A percentile compares a stretch with the other conserved stretches of the same genome.
phyloP scores from a whole-genome alignment of 2,888 invertebrate genomes.

The Charanyca ferruginea region DNA sequence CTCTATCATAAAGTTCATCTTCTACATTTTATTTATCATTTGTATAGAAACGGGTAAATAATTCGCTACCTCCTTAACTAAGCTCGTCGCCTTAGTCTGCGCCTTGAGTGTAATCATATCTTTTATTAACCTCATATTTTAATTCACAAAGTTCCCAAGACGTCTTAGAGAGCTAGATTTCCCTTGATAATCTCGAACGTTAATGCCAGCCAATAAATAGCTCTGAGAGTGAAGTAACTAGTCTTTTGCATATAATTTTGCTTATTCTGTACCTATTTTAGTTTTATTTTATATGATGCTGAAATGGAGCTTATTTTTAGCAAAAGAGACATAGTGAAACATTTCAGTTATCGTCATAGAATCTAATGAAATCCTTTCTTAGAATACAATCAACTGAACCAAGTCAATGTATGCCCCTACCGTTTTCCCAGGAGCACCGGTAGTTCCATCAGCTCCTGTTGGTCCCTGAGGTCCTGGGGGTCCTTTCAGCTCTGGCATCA shows the following conservation, averaged over 20 bases:
- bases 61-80: conserved; percentile 16
- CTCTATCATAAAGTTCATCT: neutral
- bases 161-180: conserved; percentile 65
- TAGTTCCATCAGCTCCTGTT: conserved; percentile 94
- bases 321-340: neutral
- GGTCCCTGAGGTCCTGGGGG: conserved; percentile 92
- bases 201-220: conserved; percentile 54
- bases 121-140: conserved; percentile 58
- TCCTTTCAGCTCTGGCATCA: conserved; percentile 93
- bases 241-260: conserved; percentile 40
- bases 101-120: conserved; percentile 53
- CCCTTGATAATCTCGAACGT: conserved; percentile 63
- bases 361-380: neutral
- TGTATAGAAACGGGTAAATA: neutral
- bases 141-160: conserved; percentile 58
- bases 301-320: neutral
- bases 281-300: conserved; percentile 2
- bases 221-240: conserved; percentile 31
- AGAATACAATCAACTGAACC: neutral
- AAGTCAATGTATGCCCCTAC: conserved; percentile 89
- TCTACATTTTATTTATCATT: no score
- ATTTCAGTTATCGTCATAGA: neutral
- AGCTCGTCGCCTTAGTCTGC: conserved; percentile 22
- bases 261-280: conserved; percentile 20
- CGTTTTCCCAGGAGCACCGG: conserved; percentile 95